Evolutionary conservation across 2,797 vertebrate genomes (phyloP).

Genomic region (Anomalospiza imberbis): DNA sequence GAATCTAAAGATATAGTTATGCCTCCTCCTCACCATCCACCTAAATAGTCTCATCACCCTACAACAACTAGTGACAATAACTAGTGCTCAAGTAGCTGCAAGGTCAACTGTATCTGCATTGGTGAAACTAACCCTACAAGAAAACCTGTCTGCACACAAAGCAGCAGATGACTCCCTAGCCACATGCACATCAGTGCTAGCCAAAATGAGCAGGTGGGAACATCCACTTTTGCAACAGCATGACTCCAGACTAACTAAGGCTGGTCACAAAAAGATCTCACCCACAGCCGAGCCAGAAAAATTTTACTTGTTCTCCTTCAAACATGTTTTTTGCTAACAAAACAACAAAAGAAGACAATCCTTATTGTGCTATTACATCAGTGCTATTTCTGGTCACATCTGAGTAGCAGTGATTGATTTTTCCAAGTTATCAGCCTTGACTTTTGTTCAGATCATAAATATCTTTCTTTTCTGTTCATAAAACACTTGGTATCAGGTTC

Average conservation of each 20-base stretch:
- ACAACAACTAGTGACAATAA: not conserved
- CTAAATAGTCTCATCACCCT: not conserved
- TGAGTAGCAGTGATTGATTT: not conserved
- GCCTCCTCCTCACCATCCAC: not conserved
- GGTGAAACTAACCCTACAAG: not conserved
- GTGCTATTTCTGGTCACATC: not conserved
- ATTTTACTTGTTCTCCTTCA: not conserved
- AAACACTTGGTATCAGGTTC: not conserved
- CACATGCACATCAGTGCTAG: rapidly evolving
- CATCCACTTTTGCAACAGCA: not conserved
- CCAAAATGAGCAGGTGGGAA: not conserved
- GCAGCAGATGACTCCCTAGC: not conserved
- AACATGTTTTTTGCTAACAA: not conserved
- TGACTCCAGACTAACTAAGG: not conserved
- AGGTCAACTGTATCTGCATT: not conserved
- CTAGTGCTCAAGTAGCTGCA: not conserved
- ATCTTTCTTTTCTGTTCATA: not conserved
- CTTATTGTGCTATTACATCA: not conserved
- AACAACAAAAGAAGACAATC: not conserved
- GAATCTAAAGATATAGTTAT: rapidly evolving
- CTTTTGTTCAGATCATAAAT: not conserved
- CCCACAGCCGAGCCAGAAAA: not conserved
- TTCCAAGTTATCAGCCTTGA: not conserved
- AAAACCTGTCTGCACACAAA: not conserved
- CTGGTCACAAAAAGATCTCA: not conserved